Evolutionary conservation across 2,888 invertebrate genomes (phyloP), one percentile per base, ranked within the genome.

Genomic region (Cheilosia urbana): DNA sequence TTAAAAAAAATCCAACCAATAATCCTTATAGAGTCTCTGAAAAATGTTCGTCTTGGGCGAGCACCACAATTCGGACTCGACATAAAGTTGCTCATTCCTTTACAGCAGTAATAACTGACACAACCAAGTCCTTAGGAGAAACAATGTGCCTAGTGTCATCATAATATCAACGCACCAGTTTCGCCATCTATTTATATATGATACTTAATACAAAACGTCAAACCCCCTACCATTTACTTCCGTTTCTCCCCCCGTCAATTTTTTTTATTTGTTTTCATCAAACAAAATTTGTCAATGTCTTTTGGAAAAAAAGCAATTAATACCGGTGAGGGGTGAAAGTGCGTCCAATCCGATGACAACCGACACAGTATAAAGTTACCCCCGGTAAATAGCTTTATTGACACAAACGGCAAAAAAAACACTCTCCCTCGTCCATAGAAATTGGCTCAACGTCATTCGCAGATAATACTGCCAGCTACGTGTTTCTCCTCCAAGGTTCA

Each of bases 221-320:
- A 5, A 45, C 6, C 5, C 5, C 17, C 17, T 7, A 2, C 2
- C n/a, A 17, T n/a, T 17, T n/a, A 0, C 6, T 45, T 5, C 2
- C 13, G 24, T 45, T 4, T 30, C 11, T 45, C 13, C 13, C 17
- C 24, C 24, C 17, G 21, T 27, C 15, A 1, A 45, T 24, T 47
- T 57, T 0, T 17, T 7, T 27, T 76, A 71, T 71, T 71, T 81
- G 69, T 7, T 65, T 40, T 45, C 13, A 40, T 24, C 65, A 71
- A 65, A 82, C 45, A 76, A 30, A 51, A 71, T 30, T 19, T 53
- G 62, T 62, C 62, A 62, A 17, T 47, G 34, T 2, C 34, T 11
- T 34, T 34, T 11, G 34, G 2, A 34, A 34, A n/a, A 5, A 76
- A 47, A 71, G 45, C 76, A 82, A 71, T 71, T 82, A 82, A 76